phyloP scores from a whole-genome alignment of 2,888 invertebrate species.

The Apomyelois bistriatella region DNA sequence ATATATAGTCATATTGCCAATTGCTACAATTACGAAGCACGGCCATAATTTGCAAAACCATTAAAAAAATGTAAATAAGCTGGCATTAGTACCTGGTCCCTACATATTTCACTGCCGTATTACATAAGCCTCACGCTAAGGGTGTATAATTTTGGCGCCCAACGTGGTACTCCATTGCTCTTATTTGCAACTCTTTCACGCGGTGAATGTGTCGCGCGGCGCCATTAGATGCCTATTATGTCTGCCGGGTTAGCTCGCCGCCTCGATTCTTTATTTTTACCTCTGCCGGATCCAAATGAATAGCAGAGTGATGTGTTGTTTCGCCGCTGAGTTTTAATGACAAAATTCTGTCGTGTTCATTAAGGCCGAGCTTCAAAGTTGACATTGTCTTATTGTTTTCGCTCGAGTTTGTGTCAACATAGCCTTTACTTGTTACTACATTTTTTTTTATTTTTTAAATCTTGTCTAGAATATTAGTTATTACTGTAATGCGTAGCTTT shows the following conservation, averaged over 20 bases:
- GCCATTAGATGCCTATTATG: conserved; percentile 72
- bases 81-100: no score
- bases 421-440: no score
- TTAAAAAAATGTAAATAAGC: no score
- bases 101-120: no score
- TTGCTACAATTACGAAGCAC: no score
- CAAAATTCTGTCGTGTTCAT: conserved; percentile 20
- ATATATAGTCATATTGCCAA: no score
- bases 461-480: neutral
- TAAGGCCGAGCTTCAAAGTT: conserved; percentile 14
- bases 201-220: conserved; percentile 55
- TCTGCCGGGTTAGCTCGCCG: conserved; percentile 39
- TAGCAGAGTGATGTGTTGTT: conserved; percentile 24
- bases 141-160: conserved; percentile 36
- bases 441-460: neutral
- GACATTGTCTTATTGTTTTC: neutral
- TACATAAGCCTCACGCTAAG: neutral
- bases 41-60: no score
- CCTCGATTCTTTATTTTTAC: conserved; percentile 24
- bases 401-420: neutral
- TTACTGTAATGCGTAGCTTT: no score
- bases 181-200: conserved; percentile 50
- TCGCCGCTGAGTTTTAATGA: conserved; percentile 11
- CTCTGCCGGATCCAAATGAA: conserved; percentile 20
- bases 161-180: conserved; percentile 33